phyloP scores from a whole-genome alignment of 2,888 invertebrate genomes.

The Eristalinus aeneus region DNA sequence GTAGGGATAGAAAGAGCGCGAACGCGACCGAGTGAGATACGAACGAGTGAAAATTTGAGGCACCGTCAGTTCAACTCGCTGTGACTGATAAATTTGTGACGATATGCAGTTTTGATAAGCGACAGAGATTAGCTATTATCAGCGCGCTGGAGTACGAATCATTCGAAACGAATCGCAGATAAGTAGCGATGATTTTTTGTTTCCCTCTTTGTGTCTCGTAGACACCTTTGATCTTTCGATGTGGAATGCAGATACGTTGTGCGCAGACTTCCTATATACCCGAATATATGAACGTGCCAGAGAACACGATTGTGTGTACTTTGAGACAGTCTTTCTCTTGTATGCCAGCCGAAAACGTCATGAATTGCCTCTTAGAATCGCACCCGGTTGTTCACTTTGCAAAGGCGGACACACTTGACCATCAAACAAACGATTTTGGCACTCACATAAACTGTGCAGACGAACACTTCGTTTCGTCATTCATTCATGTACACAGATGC shows the following conservation, averaged over 20 bases:
- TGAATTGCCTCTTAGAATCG: background rate
- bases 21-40: conserved; percentile 6
- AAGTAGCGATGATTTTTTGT: background rate
- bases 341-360: conserved; percentile 5
- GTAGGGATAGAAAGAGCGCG: background rate
- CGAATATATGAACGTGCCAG: background rate
- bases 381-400: background rate
- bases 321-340: background rate
- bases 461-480: conserved; percentile 20
- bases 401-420: background rate
- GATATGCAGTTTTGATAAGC: conserved; percentile 20
- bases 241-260: background rate
- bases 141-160: background rate
- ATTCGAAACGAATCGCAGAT: conserved; percentile 22
- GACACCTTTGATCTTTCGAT: conserved; percentile 22
- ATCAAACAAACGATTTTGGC: background rate
- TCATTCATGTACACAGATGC: conserved; percentile 11
- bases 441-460: background rate
- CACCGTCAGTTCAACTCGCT: background rate
- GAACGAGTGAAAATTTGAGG: background rate
- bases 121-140: conserved; percentile 2
- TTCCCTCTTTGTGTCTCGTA: background rate
- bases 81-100: background rate
- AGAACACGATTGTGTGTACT: background rate
- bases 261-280: conserved; percentile 21